Evolutionary conservation across 2,797 vertebrate genomes (phyloP).

Genomic region (Hypotaenidia philippensis): DNA sequence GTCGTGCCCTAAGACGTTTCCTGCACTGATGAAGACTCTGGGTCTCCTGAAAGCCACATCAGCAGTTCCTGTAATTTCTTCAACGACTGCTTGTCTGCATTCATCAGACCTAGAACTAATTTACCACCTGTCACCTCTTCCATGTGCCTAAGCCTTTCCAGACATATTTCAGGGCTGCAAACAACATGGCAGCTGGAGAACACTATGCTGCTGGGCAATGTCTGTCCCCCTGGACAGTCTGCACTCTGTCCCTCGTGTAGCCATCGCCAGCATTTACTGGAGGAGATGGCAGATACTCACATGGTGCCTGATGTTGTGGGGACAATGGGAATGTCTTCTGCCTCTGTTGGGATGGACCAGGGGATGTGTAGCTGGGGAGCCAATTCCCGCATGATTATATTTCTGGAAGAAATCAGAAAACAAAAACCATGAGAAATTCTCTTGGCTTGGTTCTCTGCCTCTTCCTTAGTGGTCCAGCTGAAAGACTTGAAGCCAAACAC

Average conservation of each 20-base stretch:
- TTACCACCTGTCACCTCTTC: neutral
- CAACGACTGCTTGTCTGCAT: neutral
- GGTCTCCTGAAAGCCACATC: neutral
- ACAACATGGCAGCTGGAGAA: neutral
- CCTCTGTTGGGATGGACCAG: slow-evolving; percentile 98
- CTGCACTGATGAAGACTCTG: neutral
- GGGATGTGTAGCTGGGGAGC: slow-evolving; percentile 98
- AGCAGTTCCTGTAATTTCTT: neutral
- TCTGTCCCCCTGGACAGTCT: neutral
- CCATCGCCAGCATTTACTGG: neutral
- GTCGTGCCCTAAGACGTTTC: neutral
- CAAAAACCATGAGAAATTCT: neutral
- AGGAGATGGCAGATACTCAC: slow-evolving; percentile 81
- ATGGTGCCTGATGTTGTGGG: slow-evolving; percentile 98
- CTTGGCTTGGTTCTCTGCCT: neutral
- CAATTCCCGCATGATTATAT: slow-evolving; percentile 97
- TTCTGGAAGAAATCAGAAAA: slow-evolving; percentile 80
- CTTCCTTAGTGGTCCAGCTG: neutral
- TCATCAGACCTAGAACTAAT: neutral
- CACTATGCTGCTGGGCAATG: neutral
- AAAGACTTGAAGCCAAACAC: neutral
- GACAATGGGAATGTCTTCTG: slow-evolving; percentile 98
- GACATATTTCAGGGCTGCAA: neutral
- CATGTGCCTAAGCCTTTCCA: neutral
- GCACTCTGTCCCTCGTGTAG: neutral